A percentile compares a stretch with the other conserved stretches of the same genome.
Conservation (phyloP, 1,140 invertebrate genomes). For the Drosophila eugracilis region DNA sequence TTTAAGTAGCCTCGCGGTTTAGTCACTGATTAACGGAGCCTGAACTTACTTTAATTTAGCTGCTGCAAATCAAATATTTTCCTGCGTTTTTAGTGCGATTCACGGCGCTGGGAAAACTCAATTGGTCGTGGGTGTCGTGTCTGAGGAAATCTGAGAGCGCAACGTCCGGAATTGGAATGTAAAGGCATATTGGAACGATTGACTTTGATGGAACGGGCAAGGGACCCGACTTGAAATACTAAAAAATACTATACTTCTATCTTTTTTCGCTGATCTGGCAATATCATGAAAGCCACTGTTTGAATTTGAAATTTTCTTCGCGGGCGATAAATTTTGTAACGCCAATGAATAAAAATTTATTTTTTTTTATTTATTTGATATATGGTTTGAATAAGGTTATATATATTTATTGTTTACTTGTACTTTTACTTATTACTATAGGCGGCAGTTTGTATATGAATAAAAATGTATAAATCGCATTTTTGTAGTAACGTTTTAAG, state of each 20-base stretch:
- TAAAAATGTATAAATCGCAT: neutral
- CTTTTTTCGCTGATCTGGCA: constrained; percentile 11
- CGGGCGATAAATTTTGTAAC: neutral
- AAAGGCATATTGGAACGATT: constrained; percentile 29
- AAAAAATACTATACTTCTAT: neutral
- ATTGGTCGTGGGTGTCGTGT: constrained; percentile 65
- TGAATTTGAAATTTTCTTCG: neutral
- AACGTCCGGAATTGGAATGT: constrained; percentile 25
- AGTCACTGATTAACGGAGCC: neutral
- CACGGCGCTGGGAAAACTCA: constrained; percentile 43
- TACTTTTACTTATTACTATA: too few species aligned
- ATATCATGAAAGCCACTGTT: neutral
- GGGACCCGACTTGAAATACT: constrained; percentile 6
- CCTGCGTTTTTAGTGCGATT: constrained; percentile 19
- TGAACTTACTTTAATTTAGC: constrained; percentile 46
- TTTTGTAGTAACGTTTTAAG: too few species aligned
- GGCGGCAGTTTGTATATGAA: too few species aligned
- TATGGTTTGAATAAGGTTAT: too few species aligned
- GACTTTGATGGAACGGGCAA: neutral
- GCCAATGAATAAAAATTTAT: neutral
- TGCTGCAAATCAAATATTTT: constrained; percentile 24
- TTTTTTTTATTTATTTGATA: neutral
- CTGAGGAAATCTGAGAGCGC: constrained; percentile 57
- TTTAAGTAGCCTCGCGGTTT: neutral
- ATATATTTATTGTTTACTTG: too few species aligned